These are phyloP conservation scores for Heliopora coerulea DNA, from an alignment of 92 coral and sea anemone species.

Conservation along the genomic window DNA sequence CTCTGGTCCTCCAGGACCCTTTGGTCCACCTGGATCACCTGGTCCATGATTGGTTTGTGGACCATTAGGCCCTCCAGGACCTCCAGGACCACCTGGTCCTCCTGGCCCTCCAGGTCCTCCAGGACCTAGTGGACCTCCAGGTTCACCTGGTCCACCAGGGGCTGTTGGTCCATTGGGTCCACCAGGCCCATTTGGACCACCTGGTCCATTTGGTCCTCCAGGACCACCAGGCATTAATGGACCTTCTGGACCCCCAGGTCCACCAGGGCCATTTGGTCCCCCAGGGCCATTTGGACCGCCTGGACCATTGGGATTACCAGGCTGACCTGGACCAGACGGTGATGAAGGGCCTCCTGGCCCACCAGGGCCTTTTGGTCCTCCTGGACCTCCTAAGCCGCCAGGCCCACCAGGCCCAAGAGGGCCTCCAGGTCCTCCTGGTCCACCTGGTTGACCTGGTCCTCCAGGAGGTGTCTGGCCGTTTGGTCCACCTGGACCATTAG, in stretches of 20 bases:
- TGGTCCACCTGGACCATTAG: conserved; percentile 66
- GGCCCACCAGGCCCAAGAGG: conserved; percentile 17
- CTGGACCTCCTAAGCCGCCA: conserved; percentile 11
- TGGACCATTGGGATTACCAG: conserved; percentile 61
- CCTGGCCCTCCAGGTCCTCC: conserved; percentile 86
- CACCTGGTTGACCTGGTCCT: conserved; percentile 54
- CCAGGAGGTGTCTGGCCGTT: background rate
- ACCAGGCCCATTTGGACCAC: conserved; percentile 31
- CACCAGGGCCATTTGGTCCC: conserved; percentile 71
- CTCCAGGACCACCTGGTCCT: conserved; percentile 58
- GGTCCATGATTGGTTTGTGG: conserved; percentile 40
- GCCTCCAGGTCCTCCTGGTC: conserved; percentile 59
- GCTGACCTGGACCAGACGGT: conserved; percentile 50
- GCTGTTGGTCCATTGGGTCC: conserved; percentile 68
- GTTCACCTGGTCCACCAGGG: conserved; percentile 53
- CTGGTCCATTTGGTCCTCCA: conserved; percentile 17
- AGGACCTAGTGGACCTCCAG: conserved; percentile 49
- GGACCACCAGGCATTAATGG: conserved; percentile 45
- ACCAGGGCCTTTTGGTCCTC: conserved; percentile 41
- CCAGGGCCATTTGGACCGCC: conserved; percentile 91
- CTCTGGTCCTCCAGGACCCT: conserved; percentile 43
- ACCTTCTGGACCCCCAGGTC: conserved; percentile 27
- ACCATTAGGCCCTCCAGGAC: background rate
- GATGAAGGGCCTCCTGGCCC: conserved; percentile 34
- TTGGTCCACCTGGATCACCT: conserved; percentile 40